Base-by-base conservation (phyloP, 2,113 vertebrate species). In the Psittacula cyanocephala region DNA sequence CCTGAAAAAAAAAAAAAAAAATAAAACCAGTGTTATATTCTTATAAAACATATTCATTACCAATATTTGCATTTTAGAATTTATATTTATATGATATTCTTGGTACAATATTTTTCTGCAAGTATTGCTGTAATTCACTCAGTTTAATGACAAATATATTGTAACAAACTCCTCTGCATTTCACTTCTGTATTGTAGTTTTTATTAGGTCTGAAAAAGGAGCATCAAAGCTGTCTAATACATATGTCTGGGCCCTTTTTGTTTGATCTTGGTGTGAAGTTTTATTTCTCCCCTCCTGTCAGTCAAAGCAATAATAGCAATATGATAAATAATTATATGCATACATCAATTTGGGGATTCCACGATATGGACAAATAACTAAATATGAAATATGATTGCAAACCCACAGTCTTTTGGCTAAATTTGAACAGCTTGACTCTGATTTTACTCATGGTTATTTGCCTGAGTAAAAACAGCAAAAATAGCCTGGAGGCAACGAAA, bases 31-130 rank as follows among this genome's bases (percentile, higher is more conserved):
- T n/a, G n/a, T n/a, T n/a, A n/a, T 33, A 55, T 67, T 79, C 33
- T 53, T 85, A 7, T 82, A 55, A 65, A 69, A 81, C 28, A 91
- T 74, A 81, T 46, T 92, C 17, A 76, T 78, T 16, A 59, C 43
- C n/a, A 86, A 57, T 72, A 85, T 81, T 92, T 89, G 53, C 29
- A 82, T 74, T 88, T 79, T 57, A 80, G 87, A 95, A 87, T 11
- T 77, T 8, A 33, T 67, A 89, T 88, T 90, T 95, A 79, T 44
- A 6, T 76, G 52, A 31, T 15, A 46, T 78, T 88, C 80, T 52
- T 70, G 13, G n/a, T 80, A 78, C 7, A 52, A 5, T 72, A 57
- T 85, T 90, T 89, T 94, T 74, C 67, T 82, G 39, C 28, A 75
- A 87, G 14, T 46, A 41, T 64, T 84, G 10, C 57, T 86, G 19